Percentiles rank a stretch among this genome's conserved stretches.
Evolutionary conservation across 2,888 invertebrate species (phyloP).

Genomic region (Patella caerulea): DNA sequence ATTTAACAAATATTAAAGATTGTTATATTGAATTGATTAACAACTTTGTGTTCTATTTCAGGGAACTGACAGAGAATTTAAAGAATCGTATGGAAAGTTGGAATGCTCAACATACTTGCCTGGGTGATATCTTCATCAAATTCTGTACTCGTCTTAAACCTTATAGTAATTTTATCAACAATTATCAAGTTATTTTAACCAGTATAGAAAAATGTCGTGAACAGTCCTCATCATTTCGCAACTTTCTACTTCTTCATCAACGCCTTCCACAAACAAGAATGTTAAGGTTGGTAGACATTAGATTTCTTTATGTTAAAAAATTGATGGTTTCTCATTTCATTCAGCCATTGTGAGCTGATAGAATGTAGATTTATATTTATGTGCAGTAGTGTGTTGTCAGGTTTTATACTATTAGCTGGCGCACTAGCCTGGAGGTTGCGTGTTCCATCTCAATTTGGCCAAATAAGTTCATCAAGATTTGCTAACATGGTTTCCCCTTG

Average conservation of each 20-base stretch:
- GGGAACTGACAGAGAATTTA: constrained; percentile 61
- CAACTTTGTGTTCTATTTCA: constrained; percentile 33
- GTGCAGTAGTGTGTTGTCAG: too few relatives aligned
- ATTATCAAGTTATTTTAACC: constrained; percentile 65
- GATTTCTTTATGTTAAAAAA: background rate
- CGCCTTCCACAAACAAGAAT: constrained; percentile 62
- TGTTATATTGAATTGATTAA: background rate
- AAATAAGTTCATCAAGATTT: too few relatives aligned
- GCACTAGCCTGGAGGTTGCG: too few relatives aligned
- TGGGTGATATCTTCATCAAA: constrained; percentile 68
- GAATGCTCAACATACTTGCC: constrained; percentile 60
- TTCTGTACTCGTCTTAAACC: constrained; percentile 63
- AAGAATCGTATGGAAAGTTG: constrained; percentile 61
- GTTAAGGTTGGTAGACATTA: constrained; percentile 57
- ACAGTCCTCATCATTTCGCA: constrained; percentile 64
- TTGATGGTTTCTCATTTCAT: too few relatives aligned
- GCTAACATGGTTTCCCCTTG: too few relatives aligned
- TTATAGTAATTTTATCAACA: constrained; percentile 68
- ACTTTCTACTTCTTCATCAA: constrained; percentile 65
- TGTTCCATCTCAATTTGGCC: too few relatives aligned
- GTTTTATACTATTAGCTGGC: too few relatives aligned
- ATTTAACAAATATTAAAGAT: too few relatives aligned
- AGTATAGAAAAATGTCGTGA: constrained; percentile 65
- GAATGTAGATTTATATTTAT: too few relatives aligned
- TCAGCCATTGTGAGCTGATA: too few relatives aligned